Evolutionary conservation across 92 coral and sea anemone species (phyloP), one percentile per base, ranked within the genome.

Genomic region (Metridium senile): DNA sequence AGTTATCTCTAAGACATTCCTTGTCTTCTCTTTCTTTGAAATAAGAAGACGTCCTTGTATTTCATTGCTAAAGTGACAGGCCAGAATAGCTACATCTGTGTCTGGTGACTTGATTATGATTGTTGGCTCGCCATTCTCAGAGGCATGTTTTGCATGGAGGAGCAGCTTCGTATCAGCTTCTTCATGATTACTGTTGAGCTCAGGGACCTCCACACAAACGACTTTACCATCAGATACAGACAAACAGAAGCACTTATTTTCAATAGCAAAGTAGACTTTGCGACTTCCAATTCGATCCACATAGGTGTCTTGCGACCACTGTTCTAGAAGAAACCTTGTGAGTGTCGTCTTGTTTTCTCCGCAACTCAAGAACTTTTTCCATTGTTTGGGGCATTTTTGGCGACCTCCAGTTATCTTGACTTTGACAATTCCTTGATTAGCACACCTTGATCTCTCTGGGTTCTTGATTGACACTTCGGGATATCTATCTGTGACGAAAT

Each of bases 61-160:
- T 23, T 66, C 33, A 26, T 46, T 79, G 54, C 68, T 26, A 26
- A 79, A 79, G 69, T 68, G 84, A 56, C 80, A 72, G 45, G 85
- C 85, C 62, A 81, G 85, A 49, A 72, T 72, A 33, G 85, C 73
- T 52, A 72, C 85, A 66, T 72, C 79, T 23, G 79, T 81, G 65
- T 81, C 85, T 22, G 71, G 85, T 28, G 85, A 81, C 70, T 61
- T 74, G 53, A 80, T 80, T 39, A 81, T 81, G 26, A 71, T 33
- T 77, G 85, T 81, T 79, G 28, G 29, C 63, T 86, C 84, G 29
- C 76, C 77, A 68, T 71, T 66, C 35, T 74, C 64, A 26, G 83
- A 20, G 22, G 87, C 86, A 76, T 86, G 90, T 59, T 76, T 83
- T 64, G 83, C 83, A 83, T 83, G 87, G 58, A 83, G 86, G 66